A percentile compares a stretch with the other conserved stretches of the same genome.
Evolutionary conservation across 2,797 vertebrate genomes (phyloP).

Genomic region (Danio kyathit): DNA sequence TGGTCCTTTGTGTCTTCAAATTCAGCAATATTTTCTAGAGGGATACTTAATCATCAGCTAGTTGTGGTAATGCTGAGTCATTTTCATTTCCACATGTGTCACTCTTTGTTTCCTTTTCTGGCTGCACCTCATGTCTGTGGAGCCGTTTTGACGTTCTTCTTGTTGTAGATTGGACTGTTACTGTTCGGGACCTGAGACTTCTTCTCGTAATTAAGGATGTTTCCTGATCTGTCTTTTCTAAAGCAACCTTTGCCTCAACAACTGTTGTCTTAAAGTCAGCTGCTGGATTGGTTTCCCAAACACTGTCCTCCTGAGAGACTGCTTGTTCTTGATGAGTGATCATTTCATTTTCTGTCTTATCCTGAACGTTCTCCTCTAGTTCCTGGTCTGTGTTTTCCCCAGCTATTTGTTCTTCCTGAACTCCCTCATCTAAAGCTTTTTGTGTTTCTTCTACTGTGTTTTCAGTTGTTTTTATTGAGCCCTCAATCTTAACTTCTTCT

Average conservation of each 20-base stretch:
- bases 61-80: conserved; percentile 2
- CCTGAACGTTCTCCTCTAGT: background rate
- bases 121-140: conserved; percentile 2
- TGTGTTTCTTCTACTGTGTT: background rate
- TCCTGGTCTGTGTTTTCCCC: background rate
- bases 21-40: background rate
- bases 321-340: background rate
- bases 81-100: conserved; percentile 6
- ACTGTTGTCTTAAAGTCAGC: too few relatives aligned
- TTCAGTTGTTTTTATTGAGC: background rate
- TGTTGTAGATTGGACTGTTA: conserved; percentile 30
- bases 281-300: background rate
- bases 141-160: conserved; percentile 26
- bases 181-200: conserved; percentile 36
- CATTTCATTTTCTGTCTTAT: background rate
- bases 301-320: background rate
- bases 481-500: background rate
- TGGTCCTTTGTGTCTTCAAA: background rate
- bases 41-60: background rate
- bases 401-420: background rate
- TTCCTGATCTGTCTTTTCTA: conserved; percentile 13
- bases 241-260: background rate
- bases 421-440: background rate
- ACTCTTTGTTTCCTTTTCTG: background rate
- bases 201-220: conserved; percentile 12